Percentiles rank a stretch among this genome's conserved stretches.
Evolutionary conservation across 2,113 vertebrate species (phyloP).

Genomic region (Tragelaphus strepsiceros): DNA sequence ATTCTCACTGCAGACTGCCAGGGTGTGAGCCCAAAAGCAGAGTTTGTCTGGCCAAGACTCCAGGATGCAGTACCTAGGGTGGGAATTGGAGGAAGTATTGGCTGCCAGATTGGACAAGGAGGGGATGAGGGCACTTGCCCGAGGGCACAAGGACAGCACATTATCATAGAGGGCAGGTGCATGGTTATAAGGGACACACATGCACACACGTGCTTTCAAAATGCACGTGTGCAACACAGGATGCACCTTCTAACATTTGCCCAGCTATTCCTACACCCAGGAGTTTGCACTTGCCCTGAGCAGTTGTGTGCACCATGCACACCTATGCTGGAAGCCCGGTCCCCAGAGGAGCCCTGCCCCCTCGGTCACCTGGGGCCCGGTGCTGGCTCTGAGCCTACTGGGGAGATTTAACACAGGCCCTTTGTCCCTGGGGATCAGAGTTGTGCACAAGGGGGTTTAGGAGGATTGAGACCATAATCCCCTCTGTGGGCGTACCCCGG

Average conservation of each 20-base stretch:
- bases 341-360: background rate
- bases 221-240: background rate
- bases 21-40: background rate
- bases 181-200: fast-evolving
- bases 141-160: fast-evolving
- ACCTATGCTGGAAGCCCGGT: fast-evolving
- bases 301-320: fast-evolving
- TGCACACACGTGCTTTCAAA: fast-evolving
- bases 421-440: conserved; percentile 6
- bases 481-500: background rate
- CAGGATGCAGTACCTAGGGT: background rate
- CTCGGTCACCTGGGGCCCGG: background rate
- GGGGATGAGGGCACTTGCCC: background rate
- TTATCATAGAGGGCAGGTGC: fast-evolving
- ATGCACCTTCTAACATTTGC: background rate
- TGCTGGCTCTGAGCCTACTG: background rate
- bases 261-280: fast-evolving
- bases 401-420: background rate
- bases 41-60: background rate
- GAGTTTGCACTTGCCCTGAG: background rate
- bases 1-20: background rate
- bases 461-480: background rate
- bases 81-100: background rate
- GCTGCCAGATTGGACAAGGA: background rate
- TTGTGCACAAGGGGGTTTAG: background rate